Evolutionary conservation across 2,888 invertebrate species (phyloP).

Genomic region (Ctenicera cuprea): DNA sequence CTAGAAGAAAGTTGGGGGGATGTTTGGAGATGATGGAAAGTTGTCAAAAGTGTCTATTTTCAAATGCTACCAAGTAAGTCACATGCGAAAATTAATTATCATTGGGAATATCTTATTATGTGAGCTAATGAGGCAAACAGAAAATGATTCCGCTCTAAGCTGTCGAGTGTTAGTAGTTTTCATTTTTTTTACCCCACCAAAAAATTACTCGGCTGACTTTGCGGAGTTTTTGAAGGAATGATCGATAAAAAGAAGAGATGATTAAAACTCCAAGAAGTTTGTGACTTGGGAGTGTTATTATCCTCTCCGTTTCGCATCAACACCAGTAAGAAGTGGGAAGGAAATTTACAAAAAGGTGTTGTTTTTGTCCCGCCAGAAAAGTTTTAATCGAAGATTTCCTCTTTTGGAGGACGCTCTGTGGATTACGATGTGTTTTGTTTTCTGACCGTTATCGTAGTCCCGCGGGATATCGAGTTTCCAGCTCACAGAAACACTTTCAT

Average conservation of each 20-base stretch:
- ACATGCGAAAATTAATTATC: not conserved
- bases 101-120: no score
- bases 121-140: constrained; percentile 8
- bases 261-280: constrained; percentile 48
- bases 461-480: constrained; percentile 53
- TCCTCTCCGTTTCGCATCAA: constrained; percentile 47
- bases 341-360: constrained; percentile 52
- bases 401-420: constrained; percentile 41
- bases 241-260: constrained; percentile 43
- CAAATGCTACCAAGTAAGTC: not conserved
- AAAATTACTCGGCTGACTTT: constrained; percentile 13
- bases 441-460: constrained; percentile 52
- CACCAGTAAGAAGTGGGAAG: constrained; percentile 38
- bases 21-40: not conserved
- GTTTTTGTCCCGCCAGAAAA: constrained; percentile 51
- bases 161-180: not conserved
- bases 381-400: constrained; percentile 54
- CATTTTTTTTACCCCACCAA: constrained; percentile 2
- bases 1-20: not conserved
- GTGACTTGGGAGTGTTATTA: constrained; percentile 47
- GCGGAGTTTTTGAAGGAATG: constrained; percentile 34
- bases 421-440: constrained; percentile 53
- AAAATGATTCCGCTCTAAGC: constrained; percentile 15
- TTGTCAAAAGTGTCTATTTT: not conserved
- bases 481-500: constrained; percentile 53